Conservation (phyloP, 2,888 invertebrate genomes). For the Seira musarum region DNA sequence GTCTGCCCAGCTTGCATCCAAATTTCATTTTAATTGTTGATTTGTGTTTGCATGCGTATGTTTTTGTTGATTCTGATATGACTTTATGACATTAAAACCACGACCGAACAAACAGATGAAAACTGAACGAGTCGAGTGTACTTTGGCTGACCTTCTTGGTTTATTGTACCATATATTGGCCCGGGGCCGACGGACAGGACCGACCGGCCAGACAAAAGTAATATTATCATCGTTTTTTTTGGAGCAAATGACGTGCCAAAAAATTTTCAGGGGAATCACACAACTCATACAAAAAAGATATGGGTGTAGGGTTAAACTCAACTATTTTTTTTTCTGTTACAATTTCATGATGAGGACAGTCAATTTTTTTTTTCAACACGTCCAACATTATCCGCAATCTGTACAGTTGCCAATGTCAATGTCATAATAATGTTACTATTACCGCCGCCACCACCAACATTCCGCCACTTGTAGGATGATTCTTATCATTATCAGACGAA, state of each 20-base stretch:
- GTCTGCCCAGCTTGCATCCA: no score
- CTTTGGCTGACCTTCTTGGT: slow-evolving; percentile 30
- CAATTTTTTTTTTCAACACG: slow-evolving; percentile 41
- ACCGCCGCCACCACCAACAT: not conserved
- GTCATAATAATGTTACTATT: slow-evolving; percentile 43
- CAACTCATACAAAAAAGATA: slow-evolving; percentile 32
- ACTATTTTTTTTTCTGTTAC: slow-evolving; percentile 36
- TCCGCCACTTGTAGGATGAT: no score
- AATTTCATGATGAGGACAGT: slow-evolving; percentile 51
- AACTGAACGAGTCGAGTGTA: not conserved
- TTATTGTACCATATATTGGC: slow-evolving; percentile 21
- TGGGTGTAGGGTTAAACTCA: slow-evolving; percentile 16
- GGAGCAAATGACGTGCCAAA: slow-evolving; percentile 53
- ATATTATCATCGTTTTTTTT: slow-evolving; percentile 23
- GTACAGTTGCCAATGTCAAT: slow-evolving; percentile 60
- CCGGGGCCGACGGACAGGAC: slow-evolving; percentile 24
- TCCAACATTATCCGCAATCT: slow-evolving; percentile 38
- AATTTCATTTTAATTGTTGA: no score
- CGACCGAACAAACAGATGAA: no score
- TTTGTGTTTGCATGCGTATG: no score
- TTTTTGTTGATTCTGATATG: no score
- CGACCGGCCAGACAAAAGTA: slow-evolving; percentile 33
- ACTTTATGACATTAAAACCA: no score
- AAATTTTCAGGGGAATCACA: slow-evolving; percentile 47
- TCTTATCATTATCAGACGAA: no score